These are phyloP conservation scores for Pandemis cinnamomeana DNA, from an alignment of 2,888 invertebrate species.

Conservation along the genomic window DNA sequence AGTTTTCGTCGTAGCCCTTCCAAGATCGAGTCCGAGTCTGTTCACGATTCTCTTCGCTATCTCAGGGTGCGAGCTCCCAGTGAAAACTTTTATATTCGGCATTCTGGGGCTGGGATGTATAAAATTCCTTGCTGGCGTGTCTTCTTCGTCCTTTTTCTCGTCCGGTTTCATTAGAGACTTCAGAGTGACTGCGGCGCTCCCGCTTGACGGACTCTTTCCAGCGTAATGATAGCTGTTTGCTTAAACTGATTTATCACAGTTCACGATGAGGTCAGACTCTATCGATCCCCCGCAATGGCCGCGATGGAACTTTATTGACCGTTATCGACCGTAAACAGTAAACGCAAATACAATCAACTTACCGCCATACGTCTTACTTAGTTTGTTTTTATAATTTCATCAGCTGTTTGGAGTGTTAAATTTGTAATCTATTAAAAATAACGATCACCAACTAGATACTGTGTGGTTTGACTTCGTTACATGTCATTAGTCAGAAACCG, in stretches of 20 bases:
- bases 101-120: constrained; percentile 85
- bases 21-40: constrained; percentile 96
- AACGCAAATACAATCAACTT: constrained; percentile 15
- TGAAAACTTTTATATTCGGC: constrained; percentile 99
- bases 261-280: constrained; percentile 71
- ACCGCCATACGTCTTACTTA: constrained; percentile 18
- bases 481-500: too few relatives aligned
- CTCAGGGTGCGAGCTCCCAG: constrained; percentile 98
- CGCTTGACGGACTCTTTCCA: constrained; percentile 54
- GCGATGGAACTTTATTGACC: constrained; percentile 59
- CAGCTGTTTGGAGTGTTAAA: constrained; percentile 1
- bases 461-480: too few relatives aligned
- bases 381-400: constrained; percentile 26
- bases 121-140: constrained; percentile 52
- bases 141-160: constrained; percentile 51
- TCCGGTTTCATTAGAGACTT: constrained; percentile 68
- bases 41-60: constrained; percentile 97
- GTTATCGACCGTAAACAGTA: constrained; percentile 51
- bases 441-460: too few relatives aligned
- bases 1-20: constrained; percentile 98
- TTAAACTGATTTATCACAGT: constrained; percentile 70
- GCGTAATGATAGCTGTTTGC: constrained; percentile 66
- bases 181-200: constrained; percentile 54
- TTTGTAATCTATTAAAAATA: neutral
- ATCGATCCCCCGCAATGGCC: constrained; percentile 64